Conservation (phyloP, 2,113 vertebrate genomes). For the Rhea americana region DNA sequence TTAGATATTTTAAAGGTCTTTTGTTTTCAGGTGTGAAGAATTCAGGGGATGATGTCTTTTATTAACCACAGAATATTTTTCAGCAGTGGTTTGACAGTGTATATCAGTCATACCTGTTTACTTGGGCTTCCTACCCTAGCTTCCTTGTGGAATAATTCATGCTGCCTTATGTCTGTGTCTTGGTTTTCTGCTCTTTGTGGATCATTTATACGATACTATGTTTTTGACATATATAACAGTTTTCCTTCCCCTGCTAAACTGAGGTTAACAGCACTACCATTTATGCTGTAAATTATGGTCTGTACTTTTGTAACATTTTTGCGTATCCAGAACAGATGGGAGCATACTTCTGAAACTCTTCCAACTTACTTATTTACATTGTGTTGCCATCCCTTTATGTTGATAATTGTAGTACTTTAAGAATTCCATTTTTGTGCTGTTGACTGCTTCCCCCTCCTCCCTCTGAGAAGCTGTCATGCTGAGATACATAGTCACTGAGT, state of each 20-base stretch:
- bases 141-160: background rate
- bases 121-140: background rate
- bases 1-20: background rate
- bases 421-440: background rate
- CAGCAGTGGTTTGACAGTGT: background rate
- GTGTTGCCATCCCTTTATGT: constrained; percentile 11
- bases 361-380: constrained; percentile 47
- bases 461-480: background rate
- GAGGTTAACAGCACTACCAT: constrained; percentile 22
- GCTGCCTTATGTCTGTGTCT: background rate
- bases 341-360: constrained; percentile 18
- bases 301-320: background rate
- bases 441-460: background rate
- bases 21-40: background rate
- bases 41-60: background rate
- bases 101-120: background rate
- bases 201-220: constrained; percentile 4
- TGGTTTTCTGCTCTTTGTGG: background rate
- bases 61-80: background rate
- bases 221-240: constrained; percentile 13
- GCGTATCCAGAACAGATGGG: constrained; percentile 32
- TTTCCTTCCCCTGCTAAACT: constrained; percentile 4
- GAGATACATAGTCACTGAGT: background rate
- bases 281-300: constrained; percentile 32
- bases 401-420: constrained; percentile 4